Evolutionary conservation across 1,140 invertebrate species (phyloP), one percentile per base, ranked within the genome.

Genomic region (Drosophila ironensis): DNA sequence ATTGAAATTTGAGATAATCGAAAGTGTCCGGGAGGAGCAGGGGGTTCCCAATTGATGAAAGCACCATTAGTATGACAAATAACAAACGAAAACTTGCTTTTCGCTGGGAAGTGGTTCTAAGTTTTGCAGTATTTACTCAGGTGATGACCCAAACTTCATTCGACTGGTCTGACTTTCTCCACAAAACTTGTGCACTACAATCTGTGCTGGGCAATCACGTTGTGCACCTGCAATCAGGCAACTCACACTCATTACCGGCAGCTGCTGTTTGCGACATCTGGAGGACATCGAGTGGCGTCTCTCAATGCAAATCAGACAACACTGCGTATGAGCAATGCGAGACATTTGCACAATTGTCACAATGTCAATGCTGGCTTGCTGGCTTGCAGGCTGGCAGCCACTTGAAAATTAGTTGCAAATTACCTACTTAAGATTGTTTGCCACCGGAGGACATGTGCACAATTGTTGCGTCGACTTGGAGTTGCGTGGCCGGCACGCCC

Each of bases 341-440:
- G 25, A 47, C 64, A 68, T 56, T 56, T 46, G 46, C 30, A 42
- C 25, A 69, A 69, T 66, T 66, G 63, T 66, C 24, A 25, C 61
- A 46, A 45, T 57, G 61, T 47, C 67, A 61, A 46, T 60, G 52
- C 64, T 47, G 51, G 22, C 33, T n/a, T n/a, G n/a, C n/a, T n/a
- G n/a, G n/a, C n/a, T n/a, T n/a, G n/a, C n/a, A n/a, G n/a, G n/a
- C n/a, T n/a, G n/a, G n/a, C n/a, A n/a, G 27, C 44, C 80, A 86
- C 78, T 84, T 74, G 73, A 82, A 70, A 84, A 82, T 82, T 82
- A 82, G 78, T 82, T 82, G 80, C 78, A 82, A 86, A 86, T 82
- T 82, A 84, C 78, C 80, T 86, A 78, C 78, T 86, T 82, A 82
- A 86, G 80, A 73, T 57, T 78, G 78, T 82, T 82, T 82, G 73